Percentiles rank a stretch among this genome's conserved stretches.
These are phyloP conservation scores for Zhengitettix transpicula DNA, from an alignment of 2,888 invertebrate species.

Conservation along the genomic window DNA sequence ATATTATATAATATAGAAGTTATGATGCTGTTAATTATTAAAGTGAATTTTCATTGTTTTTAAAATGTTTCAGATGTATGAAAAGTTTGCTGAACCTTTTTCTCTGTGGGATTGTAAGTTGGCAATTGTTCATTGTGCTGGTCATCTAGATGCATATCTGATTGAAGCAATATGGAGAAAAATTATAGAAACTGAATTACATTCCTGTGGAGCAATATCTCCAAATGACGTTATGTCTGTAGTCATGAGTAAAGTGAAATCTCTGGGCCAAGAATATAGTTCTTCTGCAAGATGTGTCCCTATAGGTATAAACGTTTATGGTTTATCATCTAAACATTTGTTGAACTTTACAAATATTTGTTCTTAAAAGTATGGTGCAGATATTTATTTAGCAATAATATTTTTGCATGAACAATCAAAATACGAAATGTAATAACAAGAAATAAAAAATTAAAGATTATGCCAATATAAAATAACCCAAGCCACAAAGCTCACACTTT, in stretches of 20 bases:
- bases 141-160: conserved; percentile 72
- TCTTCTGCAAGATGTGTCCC: conserved; percentile 79
- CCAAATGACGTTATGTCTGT: conserved; percentile 45
- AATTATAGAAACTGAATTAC: conserved; percentile 37
- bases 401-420: too few species aligned
- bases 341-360: too few species aligned
- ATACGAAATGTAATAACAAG: too few species aligned
- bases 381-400: too few species aligned
- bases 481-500: too few species aligned
- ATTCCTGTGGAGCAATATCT: conserved; percentile 20
- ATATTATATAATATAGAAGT: background rate
- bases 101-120: conserved; percentile 86
- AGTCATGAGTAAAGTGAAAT: conserved; percentile 58
- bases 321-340: too few species aligned
- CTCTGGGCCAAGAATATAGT: conserved; percentile 60
- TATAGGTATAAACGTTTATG: conserved; percentile 35
- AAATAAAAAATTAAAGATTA: too few species aligned
- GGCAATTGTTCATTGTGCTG: conserved; percentile 87
- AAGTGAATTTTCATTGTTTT: conserved; percentile 1
- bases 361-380: too few species aligned
- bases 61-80: conserved; percentile 42
- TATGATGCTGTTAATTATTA: too few species aligned
- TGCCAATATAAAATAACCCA: too few species aligned
- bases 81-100: conserved; percentile 81
- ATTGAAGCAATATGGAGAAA: conserved; percentile 87